phyloP scores from a whole-genome alignment of 2,113 vertebrate genomes.

The Caranx melampygus region DNA sequence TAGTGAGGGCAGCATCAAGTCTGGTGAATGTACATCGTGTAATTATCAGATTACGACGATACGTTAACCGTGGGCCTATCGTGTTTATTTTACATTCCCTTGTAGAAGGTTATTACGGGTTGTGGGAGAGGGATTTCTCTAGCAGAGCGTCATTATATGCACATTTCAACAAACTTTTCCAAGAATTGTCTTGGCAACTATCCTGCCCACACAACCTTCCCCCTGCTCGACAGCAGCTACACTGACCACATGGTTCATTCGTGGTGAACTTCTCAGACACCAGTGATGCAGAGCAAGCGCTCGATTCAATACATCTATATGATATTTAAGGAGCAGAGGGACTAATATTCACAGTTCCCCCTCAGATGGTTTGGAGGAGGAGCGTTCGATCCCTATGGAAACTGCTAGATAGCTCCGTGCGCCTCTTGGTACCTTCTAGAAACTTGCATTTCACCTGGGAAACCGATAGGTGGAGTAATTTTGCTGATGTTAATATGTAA shows the following conservation, averaged over 20 bases:
- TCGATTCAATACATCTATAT: background rate
- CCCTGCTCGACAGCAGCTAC: conserved; percentile 4
- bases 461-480: conserved; percentile 70
- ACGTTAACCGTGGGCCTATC: background rate
- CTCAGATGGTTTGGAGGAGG: conserved; percentile 25
- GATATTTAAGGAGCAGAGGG: background rate
- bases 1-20: background rate
- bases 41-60: background rate
- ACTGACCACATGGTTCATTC: conserved; percentile 19
- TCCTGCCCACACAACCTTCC: background rate
- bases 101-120: too few species aligned
- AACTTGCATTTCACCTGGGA: conserved; percentile 51
- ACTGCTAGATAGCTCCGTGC: conserved; percentile 51
- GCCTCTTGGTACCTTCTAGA: conserved; percentile 82
- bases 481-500: background rate
- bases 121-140: rapidly evolving
- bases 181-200: background rate
- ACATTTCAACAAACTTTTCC: conserved; percentile 1
- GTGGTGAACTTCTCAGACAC: conserved; percentile 11
- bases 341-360: background rate
- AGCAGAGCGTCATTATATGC: too few species aligned
- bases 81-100: background rate
- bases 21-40: background rate
- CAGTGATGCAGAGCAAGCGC: conserved; percentile 7
- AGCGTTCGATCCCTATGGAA: conserved; percentile 45